These are phyloP conservation scores for Tenthredo scrophulariae DNA, from an alignment of 2,888 invertebrate species.

Conservation along the genomic window DNA sequence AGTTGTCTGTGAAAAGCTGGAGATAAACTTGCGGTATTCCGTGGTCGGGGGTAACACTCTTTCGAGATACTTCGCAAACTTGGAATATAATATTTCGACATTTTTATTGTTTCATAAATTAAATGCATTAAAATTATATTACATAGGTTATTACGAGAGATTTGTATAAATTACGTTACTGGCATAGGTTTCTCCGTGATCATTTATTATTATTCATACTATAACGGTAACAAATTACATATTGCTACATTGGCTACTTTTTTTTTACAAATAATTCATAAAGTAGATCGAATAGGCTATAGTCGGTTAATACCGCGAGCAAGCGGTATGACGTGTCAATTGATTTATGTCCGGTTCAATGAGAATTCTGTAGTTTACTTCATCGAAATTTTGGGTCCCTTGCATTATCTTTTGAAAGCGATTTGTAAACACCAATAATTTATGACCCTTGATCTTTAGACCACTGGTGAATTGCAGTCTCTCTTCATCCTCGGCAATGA, in stretches of 20 bases:
- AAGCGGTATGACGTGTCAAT: background rate
- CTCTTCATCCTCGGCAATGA: constrained; percentile 81
- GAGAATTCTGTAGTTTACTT: constrained; percentile 85
- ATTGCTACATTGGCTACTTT: background rate
- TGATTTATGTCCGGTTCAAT: constrained; percentile 77
- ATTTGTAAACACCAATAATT: constrained; percentile 85
- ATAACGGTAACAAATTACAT: background rate
- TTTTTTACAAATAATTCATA: background rate
- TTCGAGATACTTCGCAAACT: background rate
- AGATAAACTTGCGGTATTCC: constrained; percentile 16
- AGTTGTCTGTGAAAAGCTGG: background rate
- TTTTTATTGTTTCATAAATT: background rate
- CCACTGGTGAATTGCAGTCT: constrained; percentile 88
- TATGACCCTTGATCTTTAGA: constrained; percentile 84
- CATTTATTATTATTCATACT: background rate
- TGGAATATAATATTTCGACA: background rate
- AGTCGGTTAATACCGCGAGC: background rate
- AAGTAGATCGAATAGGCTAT: background rate
- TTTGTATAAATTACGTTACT: background rate
- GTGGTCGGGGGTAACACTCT: background rate
- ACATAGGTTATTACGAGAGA: background rate
- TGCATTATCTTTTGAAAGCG: constrained; percentile 84
- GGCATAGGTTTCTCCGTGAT: background rate
- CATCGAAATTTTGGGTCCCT: constrained; percentile 80
- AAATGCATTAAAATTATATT: background rate